A percentile compares a stretch with the other conserved stretches of the same genome.
These are phyloP conservation scores for Aldabrachelys gigantea DNA, from an alignment of 2,113 vertebrate species.

Conservation along the genomic window DNA sequence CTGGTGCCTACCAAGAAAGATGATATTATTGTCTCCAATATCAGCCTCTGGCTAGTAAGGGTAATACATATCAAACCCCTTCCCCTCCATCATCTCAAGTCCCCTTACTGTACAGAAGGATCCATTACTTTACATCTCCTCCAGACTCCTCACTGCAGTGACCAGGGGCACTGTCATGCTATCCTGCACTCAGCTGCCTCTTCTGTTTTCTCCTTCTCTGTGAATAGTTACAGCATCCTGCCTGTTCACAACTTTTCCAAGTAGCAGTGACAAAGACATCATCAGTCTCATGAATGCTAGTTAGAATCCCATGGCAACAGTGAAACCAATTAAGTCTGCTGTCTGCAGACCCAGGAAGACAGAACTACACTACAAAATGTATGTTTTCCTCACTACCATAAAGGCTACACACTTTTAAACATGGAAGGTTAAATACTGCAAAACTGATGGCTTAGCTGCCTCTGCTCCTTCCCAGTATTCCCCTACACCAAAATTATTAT, in stretches of 20 bases:
- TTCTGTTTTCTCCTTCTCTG: background rate
- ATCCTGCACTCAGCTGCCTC: background rate
- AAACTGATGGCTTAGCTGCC: background rate
- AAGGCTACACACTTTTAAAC: background rate
- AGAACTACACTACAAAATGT: accelerated
- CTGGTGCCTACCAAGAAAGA: background rate
- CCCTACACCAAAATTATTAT: accelerated
- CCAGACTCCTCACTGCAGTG: no score
- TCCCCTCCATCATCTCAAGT: background rate
- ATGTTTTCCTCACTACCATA: background rate
- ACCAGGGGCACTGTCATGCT: background rate
- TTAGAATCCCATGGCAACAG: background rate
- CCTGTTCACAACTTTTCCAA: background rate
- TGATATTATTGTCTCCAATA: background rate
- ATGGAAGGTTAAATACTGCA: background rate
- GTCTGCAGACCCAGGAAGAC: background rate
- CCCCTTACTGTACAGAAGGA: background rate
- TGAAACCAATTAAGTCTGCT: no score
- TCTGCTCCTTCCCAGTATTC: background rate
- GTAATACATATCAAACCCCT: background rate
- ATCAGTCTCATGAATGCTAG: background rate
- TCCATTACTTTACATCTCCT: background rate
- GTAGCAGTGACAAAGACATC: background rate
- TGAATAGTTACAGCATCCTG: background rate
- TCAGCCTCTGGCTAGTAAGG: background rate